phyloP scores from a whole-genome alignment of 2,113 vertebrate species.

The Nerophis ophidion region DNA sequence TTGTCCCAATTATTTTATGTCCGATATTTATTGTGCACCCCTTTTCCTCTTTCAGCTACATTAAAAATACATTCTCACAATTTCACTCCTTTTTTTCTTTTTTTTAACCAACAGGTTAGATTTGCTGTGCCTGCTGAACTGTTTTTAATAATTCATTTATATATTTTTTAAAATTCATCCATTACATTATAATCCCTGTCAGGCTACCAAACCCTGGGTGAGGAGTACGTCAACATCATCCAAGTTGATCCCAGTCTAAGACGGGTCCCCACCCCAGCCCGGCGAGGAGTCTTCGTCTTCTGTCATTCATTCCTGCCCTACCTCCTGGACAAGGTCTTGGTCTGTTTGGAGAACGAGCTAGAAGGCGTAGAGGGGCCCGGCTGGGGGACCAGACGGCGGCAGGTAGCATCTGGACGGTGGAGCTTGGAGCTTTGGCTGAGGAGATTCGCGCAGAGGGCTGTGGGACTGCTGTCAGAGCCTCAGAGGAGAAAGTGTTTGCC shows the following conservation, averaged over 20 bases:
- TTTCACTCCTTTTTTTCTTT: too few relatives aligned
- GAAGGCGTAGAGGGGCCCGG: conserved; percentile 50
- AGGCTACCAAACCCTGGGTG: conserved; percentile 94
- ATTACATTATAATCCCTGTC: background rate
- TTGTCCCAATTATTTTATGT: too few relatives aligned
- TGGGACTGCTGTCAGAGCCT: conserved; percentile 61
- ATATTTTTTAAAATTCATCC: background rate
- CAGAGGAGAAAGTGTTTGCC: conserved; percentile 73
- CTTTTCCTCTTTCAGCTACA: too few relatives aligned
- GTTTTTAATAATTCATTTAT: too few relatives aligned
- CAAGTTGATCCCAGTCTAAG: conserved; percentile 81
- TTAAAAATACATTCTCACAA: too few relatives aligned
- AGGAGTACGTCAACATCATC: conserved; percentile 86
- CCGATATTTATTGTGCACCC: too few relatives aligned
- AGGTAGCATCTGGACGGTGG: conserved; percentile 16
- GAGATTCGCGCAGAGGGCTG: conserved; percentile 57
- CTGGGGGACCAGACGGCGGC: background rate
- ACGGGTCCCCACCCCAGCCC: conserved; percentile 72
- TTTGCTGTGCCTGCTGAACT: too few relatives aligned
- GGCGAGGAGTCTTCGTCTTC: conserved; percentile 66
- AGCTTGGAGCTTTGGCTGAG: conserved; percentile 44
- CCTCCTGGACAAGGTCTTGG: conserved; percentile 78
- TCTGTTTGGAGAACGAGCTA: conserved; percentile 82
- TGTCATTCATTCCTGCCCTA: conserved; percentile 80
- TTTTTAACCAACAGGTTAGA: too few relatives aligned